Evolutionary conservation across 2,113 vertebrate genomes (phyloP), one percentile per base, ranked within the genome.

Genomic region (Tor tambroides): DNA sequence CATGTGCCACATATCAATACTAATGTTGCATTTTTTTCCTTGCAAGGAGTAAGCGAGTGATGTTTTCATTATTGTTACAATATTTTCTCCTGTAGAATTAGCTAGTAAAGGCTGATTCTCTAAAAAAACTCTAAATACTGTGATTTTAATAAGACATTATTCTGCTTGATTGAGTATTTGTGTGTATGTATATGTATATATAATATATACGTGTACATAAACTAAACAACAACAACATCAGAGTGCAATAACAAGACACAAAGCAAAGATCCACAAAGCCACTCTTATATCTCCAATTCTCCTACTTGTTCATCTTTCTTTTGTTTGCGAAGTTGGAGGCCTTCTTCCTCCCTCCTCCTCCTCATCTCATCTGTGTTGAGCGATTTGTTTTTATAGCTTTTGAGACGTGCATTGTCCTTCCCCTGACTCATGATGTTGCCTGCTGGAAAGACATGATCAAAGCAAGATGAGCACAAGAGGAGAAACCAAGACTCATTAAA

Each of bases 301-400:
- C 91, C 88, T 90, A 98, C 98, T 95, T 99, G 98, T 88, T 99
- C 98, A 90, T 99, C 98, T 90, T 98, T 96, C 91, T 99, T 99
- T 86, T 99, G 98, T 94, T 99, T 99, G 51, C 98, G 95, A 28
- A 99, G 95, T 91, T 99, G 98, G 61, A 99, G 93, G 51, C 98
- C 98, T 92, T 99, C 98, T 88, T 99, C 98, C 89, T 99, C 98
- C 88, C 98, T 95, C 91, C 98, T 96, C 26, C 98, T 96, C 80
- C 98, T 96, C 98, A 99, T 99, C 91, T 99, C 98, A 21, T 99
- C 98, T 32, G 98, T 96, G 91, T 99, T 99, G 75, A 99, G 95
- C 32, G 98, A 98, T 92, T 99, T 99, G 95, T 99, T 99, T 95
- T 99, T 99, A 91, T 99, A 99, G 96, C 98, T 98, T 92, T 98